These are phyloP conservation scores for Pecten maximus DNA, from an alignment of 2,888 invertebrate genomes.

Conservation along the genomic window DNA sequence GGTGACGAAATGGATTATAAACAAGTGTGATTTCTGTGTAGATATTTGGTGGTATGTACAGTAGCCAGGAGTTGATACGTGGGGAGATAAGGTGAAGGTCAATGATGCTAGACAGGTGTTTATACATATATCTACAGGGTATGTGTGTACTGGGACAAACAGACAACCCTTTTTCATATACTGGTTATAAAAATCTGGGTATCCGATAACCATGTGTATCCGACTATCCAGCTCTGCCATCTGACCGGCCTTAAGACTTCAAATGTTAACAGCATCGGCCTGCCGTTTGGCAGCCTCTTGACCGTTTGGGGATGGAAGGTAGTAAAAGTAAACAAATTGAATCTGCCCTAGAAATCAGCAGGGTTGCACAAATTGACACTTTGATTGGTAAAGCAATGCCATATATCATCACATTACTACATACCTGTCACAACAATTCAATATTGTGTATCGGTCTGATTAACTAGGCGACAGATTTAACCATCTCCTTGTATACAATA, in stretches of 20 bases:
- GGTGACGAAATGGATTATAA: slow-evolving; percentile 18
- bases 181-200: background rate
- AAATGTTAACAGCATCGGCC: too few species aligned
- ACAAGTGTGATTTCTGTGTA: slow-evolving; percentile 15
- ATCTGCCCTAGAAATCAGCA: background rate
- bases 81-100: background rate
- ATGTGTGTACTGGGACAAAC: background rate
- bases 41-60: background rate
- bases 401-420: background rate
- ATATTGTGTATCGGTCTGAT: background rate
- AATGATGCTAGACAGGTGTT: background rate
- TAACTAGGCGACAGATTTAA: background rate
- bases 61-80: background rate
- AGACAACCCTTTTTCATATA: background rate
- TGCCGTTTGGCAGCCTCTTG: too few species aligned
- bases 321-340: background rate
- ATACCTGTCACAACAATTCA: background rate
- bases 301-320: too few species aligned
- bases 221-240: too few species aligned
- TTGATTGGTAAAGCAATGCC: background rate
- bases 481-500: background rate
- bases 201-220: too few species aligned
- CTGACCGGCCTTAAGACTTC: too few species aligned
- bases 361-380: background rate
- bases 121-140: background rate